Evolutionary conservation across 2,797 vertebrate species (phyloP), one percentile per base, ranked within the genome.

Genomic region (Falco naumanni): DNA sequence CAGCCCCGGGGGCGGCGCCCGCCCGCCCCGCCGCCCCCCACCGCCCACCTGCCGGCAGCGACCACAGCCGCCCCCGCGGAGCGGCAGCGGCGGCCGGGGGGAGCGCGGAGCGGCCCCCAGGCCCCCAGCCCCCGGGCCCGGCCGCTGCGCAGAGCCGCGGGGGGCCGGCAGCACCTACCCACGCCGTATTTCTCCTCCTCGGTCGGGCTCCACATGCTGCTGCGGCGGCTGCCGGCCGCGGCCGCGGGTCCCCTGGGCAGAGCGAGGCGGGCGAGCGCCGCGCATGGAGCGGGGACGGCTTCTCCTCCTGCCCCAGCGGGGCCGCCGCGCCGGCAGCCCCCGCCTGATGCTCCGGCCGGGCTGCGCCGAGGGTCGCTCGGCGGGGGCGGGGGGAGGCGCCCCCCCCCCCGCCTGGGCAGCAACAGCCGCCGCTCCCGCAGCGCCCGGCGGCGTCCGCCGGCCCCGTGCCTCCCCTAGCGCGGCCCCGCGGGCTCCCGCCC

Each of bases 181-280:
- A 99, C 99, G 97, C 99, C 99, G 82, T 99, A 99, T 96, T 99
- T 99, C 97, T 99, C 99, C 70, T 99, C 99, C 96, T 99, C 99
- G 16, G 99, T 99, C 84, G 99, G 98, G 45, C 98, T 99, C 99
- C 99, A 99, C 99, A 99, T 99, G 95, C 95, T 93, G 96, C 94
- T 69, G 47, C 63, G 80, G 93, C 60, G 69, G 87, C 89, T 24
- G 70, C 80, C 86, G 80, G 71, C 34, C 84, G 53, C 61, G 80
- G 92, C 93, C 91, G 89, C 95, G 66, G 95, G 34, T 96, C 74
- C 86, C 71, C 86, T 79, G 91, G 93, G 84, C 95, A 90, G 90
- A 90, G 91, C 87, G 92, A 87, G 81, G 89, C 81, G 69, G 34
- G 61, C 77, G 92, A 87, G 85, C 91, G 83, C 93, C 85, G 96